A percentile compares a stretch with the other conserved stretches of the same genome.
phyloP scores from a whole-genome alignment of 2,113 vertebrate genomes.

The Panthera tigris region DNA sequence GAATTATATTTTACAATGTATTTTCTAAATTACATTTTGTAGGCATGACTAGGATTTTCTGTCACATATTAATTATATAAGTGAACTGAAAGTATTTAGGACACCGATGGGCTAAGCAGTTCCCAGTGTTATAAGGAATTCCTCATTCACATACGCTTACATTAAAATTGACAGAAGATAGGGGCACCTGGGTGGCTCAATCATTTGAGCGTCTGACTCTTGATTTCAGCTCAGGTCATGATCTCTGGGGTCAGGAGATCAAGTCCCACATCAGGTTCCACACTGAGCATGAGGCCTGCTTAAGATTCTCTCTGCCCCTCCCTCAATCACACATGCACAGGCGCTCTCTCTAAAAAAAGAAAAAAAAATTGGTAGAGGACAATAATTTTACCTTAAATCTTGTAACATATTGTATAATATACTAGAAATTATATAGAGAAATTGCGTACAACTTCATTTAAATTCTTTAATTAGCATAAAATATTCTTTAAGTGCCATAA shows the following conservation, averaged over 20 bases:
- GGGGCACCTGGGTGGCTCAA: too few relatives aligned
- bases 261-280: too few relatives aligned
- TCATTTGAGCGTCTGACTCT: too few relatives aligned
- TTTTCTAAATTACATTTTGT: constrained; percentile 32
- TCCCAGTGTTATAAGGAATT: not conserved
- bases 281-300: too few relatives aligned
- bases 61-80: not conserved
- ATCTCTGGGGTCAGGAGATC: too few relatives aligned
- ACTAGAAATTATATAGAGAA: not conserved
- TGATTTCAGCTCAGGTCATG: too few relatives aligned
- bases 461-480: not conserved
- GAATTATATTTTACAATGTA: constrained; percentile 23
- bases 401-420: not conserved
- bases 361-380: not conserved
- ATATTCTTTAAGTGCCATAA: not conserved
- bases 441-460: not conserved
- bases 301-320: too few relatives aligned
- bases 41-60: not conserved
- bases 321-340: too few relatives aligned
- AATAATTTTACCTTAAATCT: not conserved
- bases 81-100: not conserved
- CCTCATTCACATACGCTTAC: not conserved
- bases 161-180: not conserved
- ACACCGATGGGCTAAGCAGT: not conserved
- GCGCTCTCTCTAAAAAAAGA: not conserved